Percentiles rank a stretch among this genome's conserved stretches.
These are phyloP conservation scores for Aramus guarauna DNA, from an alignment of 2,113 vertebrate species.

Conservation along the genomic window DNA sequence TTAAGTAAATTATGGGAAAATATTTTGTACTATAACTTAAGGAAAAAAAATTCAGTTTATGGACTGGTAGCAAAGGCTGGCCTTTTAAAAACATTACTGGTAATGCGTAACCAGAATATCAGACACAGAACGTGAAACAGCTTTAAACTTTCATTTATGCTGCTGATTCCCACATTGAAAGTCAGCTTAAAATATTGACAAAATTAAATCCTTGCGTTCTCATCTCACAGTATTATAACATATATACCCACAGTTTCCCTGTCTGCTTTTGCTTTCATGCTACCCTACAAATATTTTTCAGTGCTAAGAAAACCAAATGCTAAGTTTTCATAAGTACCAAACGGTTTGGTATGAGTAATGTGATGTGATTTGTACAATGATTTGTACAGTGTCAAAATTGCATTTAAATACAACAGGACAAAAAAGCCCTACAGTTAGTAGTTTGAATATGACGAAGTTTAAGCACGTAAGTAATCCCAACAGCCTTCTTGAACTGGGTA, in stretches of 20 bases:
- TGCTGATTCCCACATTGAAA: not conserved
- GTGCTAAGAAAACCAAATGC: not conserved
- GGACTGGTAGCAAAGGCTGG: not conserved
- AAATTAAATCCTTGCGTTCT: not conserved
- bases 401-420: not conserved
- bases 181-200: not conserved
- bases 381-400: not conserved
- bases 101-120: not conserved
- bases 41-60: not conserved
- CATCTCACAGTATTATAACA: not conserved
- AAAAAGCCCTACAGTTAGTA: not conserved
- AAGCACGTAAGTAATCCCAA: not conserved
- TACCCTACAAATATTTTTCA: not conserved
- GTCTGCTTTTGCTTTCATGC: not conserved
- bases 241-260: not conserved
- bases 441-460: not conserved
- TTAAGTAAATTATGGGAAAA: conserved; percentile 50
- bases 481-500: not conserved
- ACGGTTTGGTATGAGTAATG: not conserved
- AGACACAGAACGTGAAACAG: not conserved
- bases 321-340: not conserved
- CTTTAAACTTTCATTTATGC: not conserved
- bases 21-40: conserved; percentile 21
- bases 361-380: not conserved
- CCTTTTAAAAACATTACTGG: not conserved